A percentile compares a stretch with the other conserved stretches of the same genome.
Conservation (phyloP, 2,888 invertebrate genomes). For the Danaus chrysippus region DNA sequence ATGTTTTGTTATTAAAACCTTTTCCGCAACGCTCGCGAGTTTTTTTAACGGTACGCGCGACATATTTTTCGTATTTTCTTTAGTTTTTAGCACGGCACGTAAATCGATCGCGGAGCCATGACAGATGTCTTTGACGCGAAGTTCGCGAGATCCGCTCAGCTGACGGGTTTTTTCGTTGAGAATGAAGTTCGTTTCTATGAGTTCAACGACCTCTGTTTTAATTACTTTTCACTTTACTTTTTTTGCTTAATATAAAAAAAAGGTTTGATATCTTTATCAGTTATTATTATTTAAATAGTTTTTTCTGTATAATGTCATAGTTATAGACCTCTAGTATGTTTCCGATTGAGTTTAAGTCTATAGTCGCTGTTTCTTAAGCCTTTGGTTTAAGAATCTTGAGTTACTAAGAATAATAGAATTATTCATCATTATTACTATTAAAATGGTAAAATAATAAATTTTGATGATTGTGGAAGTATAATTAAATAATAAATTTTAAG, state of each 20-base stretch:
- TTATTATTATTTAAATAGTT: no score
- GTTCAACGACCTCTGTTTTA: constrained; percentile 57
- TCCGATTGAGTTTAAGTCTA: no score
- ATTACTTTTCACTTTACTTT: constrained; percentile 20
- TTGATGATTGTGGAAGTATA: no score
- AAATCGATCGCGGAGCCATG: constrained; percentile 76
- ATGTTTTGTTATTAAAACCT: constrained; percentile 48
- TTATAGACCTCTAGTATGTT: no score
- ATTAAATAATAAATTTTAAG: no score
- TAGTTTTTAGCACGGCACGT: constrained; percentile 59
- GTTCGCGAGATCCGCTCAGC: constrained; percentile 65
- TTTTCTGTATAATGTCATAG: no score
- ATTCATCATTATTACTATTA: no score
- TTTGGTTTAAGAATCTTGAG: no score
- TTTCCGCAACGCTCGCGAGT: constrained; percentile 36
- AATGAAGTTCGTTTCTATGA: constrained; percentile 53
- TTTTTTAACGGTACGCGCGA: constrained; percentile 52
- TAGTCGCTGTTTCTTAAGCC: no score
- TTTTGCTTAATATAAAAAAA: constrained; percentile 4
- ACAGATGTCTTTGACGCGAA: constrained; percentile 72
- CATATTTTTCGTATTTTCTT: constrained; percentile 71
- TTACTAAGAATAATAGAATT: no score
- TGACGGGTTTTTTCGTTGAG: constrained; percentile 66
- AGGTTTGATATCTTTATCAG: not conserved
- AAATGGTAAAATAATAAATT: no score